Base-by-base conservation (phyloP, 2,113 vertebrate genomes). In the Epinephelus cyanopodus region DNA sequence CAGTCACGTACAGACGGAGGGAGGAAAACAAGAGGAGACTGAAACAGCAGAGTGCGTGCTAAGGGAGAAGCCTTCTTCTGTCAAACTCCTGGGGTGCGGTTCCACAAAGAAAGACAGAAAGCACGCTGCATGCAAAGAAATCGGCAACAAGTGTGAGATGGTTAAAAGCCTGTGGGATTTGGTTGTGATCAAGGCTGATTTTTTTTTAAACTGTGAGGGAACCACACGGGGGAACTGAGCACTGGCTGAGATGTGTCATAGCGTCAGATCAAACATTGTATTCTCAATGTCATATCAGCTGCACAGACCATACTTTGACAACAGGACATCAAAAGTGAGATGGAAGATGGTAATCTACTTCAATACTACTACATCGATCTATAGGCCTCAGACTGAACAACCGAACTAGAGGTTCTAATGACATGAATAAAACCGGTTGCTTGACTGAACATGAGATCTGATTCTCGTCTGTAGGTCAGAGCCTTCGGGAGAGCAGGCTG, bases 391-490 rank as follows among this genome's bases (percentile, higher is more conserved):
- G 18, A 37, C 23, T 48, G 37, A 62, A 72, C 23, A 69, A 65
- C 12, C 53, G 21, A 72, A 82, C 47, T 27, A 12, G 23, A 60
- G 19, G 27, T 19, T 29, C 33, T 18, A 60, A 81, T 61, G 48
- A 68, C 48, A 67, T 68, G 23, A 75, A 77, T 86, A 67, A 87
- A 83, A 74, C 60, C 81, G 37, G 71, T 84, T 53, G 77, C 70
- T 78, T 87, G 79, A 80, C 48, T 90, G 86, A 90, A 84, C 77
- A 77, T 42, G 52, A 52, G 84, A 74, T 81, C 54, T 17, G 74
- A 83, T 80, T 84, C 75, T 71, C 33, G 39, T 91, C 86, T 88
- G 82, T 81, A 81, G 88, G 89, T 91, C 83, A 90, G 52, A 15
- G 82, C 66, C 74, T 82, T 21, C 6, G 69, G 80, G 69, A 69